These are phyloP conservation scores for Willowsia nigromaculata DNA, from an alignment of 2,888 invertebrate genomes.

Conservation along the genomic window DNA sequence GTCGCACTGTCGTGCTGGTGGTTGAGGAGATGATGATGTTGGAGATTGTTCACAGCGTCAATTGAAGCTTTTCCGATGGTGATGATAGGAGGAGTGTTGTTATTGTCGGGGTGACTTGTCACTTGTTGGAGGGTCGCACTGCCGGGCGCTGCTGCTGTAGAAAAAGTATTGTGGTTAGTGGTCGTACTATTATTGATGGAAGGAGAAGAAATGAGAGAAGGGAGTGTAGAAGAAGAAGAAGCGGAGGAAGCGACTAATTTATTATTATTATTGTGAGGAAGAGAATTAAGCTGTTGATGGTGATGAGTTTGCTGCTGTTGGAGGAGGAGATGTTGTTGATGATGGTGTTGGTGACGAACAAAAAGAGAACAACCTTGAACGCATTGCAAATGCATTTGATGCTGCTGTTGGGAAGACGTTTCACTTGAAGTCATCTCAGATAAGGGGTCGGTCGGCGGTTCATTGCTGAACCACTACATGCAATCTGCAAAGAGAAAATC, in stretches of 20 bases:
- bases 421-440: slow-evolving; percentile 79
- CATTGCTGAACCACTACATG: slow-evolving; percentile 78
- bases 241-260: slow-evolving; percentile 44
- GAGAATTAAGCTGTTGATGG: background rate
- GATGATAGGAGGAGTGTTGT: slow-evolving; percentile 43
- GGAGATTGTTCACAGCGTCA: slow-evolving; percentile 28
- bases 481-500: slow-evolving; percentile 53
- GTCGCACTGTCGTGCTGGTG: slow-evolving; percentile 18
- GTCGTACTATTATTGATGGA: slow-evolving; percentile 56
- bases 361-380: slow-evolving; percentile 76
- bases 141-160: slow-evolving; percentile 47
- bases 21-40: slow-evolving; percentile 41
- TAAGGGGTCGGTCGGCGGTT: slow-evolving; percentile 73
- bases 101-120: slow-evolving; percentile 34
- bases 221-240: slow-evolving; percentile 6
- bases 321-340: slow-evolving; percentile 21
- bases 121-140: slow-evolving; percentile 6
- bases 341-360: slow-evolving; percentile 58
- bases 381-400: slow-evolving; percentile 77
- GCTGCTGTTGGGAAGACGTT: slow-evolving; percentile 73
- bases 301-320: slow-evolving; percentile 22
- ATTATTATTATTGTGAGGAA: slow-evolving; percentile 42
- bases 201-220: slow-evolving; percentile 24
- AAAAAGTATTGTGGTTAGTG: slow-evolving; percentile 21
- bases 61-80: background rate